phyloP scores from a whole-genome alignment of 2,888 invertebrate genomes.

The Crepidodera aurea region DNA sequence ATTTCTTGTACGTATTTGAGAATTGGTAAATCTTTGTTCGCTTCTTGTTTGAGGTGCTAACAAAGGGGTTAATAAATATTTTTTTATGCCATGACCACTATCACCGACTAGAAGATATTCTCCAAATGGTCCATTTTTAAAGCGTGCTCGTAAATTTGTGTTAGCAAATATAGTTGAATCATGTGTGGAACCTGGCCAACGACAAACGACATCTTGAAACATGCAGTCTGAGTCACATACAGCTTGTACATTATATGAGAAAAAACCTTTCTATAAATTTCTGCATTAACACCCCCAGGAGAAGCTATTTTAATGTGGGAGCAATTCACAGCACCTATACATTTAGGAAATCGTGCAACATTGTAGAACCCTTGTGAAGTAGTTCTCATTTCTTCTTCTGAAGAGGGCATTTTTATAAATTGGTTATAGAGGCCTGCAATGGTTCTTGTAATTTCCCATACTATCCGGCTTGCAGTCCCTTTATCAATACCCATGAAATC shows the following conservation, averaged over 20 bases:
- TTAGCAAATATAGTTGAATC: slow-evolving; percentile 45
- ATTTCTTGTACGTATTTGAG: slow-evolving; percentile 40
- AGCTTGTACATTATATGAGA: background rate
- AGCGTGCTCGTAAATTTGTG: slow-evolving; percentile 38
- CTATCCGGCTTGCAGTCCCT: slow-evolving; percentile 3
- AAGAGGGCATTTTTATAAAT: slow-evolving; percentile 6
- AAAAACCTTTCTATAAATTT: slow-evolving; percentile 8
- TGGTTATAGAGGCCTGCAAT: background rate
- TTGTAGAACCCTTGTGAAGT: background rate
- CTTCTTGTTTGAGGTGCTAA: slow-evolving; percentile 21
- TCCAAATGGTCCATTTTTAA: slow-evolving; percentile 36
- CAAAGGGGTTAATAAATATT: slow-evolving; percentile 42
- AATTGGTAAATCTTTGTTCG: slow-evolving; percentile 38
- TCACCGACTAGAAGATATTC: slow-evolving; percentile 42
- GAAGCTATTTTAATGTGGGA: slow-evolving; percentile 1
- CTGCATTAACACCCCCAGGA: slow-evolving; percentile 7
- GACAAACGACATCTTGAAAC: background rate
- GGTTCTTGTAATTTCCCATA: background rate
- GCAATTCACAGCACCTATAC: slow-evolving; percentile 11
- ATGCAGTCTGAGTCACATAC: background rate
- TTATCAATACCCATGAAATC: background rate
- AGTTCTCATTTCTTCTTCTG: slow-evolving; percentile 7
- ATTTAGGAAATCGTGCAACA: slow-evolving; percentile 11
- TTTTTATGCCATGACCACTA: slow-evolving; percentile 45
- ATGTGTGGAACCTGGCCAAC: background rate